Percentiles rank a stretch among this genome's conserved stretches.
Conservation (phyloP, 2,888 invertebrate species). For the Leptinotarsa tumamoca region DNA sequence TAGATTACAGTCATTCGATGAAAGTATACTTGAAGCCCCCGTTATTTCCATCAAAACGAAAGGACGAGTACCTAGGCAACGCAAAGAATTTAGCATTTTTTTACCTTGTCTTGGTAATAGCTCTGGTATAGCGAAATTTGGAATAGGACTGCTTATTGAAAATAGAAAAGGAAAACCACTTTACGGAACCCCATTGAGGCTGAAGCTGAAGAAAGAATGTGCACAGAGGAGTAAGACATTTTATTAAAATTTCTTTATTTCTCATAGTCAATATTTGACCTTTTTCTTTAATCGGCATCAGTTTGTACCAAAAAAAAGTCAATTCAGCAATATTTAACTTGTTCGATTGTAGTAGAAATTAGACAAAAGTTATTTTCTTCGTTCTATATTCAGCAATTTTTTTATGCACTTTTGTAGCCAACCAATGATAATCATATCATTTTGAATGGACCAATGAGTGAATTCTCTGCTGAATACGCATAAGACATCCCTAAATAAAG, state of each 20-base stretch:
- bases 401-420: too few relatives aligned
- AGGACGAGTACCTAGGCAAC: slow-evolving; percentile 86
- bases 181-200: slow-evolving; percentile 87
- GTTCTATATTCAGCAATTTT: too few relatives aligned
- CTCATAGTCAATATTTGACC: too few relatives aligned
- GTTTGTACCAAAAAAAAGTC: too few relatives aligned
- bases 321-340: too few relatives aligned
- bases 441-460: too few relatives aligned
- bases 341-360: too few relatives aligned
- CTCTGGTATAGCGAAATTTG: slow-evolving; percentile 89
- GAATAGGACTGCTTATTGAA: slow-evolving; percentile 86
- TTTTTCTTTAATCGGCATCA: too few relatives aligned
- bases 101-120: slow-evolving; percentile 89
- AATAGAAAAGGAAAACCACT: slow-evolving; percentile 83
- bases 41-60: slow-evolving; percentile 87
- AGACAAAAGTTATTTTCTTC: too few relatives aligned
- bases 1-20: slow-evolving; percentile 85
- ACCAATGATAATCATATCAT: too few relatives aligned
- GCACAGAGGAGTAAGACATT: slow-evolving; percentile 81
- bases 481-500: too few relatives aligned
- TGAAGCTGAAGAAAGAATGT: slow-evolving; percentile 93
- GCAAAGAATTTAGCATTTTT: slow-evolving; percentile 91
- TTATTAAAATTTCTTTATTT: slow-evolving; percentile 16
- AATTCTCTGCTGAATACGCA: too few relatives aligned
- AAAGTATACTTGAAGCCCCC: slow-evolving; percentile 87